Percentiles rank a stretch among this genome's conserved stretches.
phyloP scores from a whole-genome alignment of 2,113 vertebrate species.

The Raphicerus campestris region DNA sequence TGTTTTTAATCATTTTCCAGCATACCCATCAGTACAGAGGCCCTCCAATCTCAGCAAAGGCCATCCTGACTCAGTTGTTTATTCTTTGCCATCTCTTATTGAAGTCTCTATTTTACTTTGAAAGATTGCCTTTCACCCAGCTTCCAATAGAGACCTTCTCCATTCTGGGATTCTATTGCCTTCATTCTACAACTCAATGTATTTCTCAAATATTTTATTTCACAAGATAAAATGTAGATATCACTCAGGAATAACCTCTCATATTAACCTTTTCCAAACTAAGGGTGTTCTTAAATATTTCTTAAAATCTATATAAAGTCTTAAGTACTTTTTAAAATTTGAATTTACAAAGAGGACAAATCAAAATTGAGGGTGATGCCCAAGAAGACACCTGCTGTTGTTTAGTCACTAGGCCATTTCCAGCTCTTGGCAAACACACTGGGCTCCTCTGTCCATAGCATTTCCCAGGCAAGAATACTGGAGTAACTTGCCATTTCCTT shows the following conservation, averaged over 20 bases:
- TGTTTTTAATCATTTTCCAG: neutral
- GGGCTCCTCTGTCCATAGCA: neutral
- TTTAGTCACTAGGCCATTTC: no score
- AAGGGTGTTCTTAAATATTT: neutral
- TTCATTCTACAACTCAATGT: neutral
- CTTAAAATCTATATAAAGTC: neutral
- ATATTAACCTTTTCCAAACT: neutral
- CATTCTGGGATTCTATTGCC: rapidly evolving
- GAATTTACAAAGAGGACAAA: neutral
- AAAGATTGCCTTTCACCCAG: neutral
- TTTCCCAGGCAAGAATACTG: neutral
- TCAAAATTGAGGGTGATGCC: neutral
- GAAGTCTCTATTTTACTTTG: neutral
- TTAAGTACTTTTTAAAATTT: neutral
- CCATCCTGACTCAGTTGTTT: neutral
- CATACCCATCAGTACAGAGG: neutral
- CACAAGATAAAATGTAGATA: neutral
- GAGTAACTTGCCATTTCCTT: neutral
- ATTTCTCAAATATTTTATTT: neutral
- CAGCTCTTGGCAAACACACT: neutral
- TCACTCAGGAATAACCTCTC: neutral
- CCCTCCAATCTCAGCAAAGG: neutral
- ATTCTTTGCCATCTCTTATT: neutral
- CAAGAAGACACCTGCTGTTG: neutral
- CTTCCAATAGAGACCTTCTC: rapidly evolving